A percentile compares a stretch with the other conserved stretches of the same genome.
Conservation (phyloP, 2,113 vertebrate species). For the Pipra filicauda region DNA sequence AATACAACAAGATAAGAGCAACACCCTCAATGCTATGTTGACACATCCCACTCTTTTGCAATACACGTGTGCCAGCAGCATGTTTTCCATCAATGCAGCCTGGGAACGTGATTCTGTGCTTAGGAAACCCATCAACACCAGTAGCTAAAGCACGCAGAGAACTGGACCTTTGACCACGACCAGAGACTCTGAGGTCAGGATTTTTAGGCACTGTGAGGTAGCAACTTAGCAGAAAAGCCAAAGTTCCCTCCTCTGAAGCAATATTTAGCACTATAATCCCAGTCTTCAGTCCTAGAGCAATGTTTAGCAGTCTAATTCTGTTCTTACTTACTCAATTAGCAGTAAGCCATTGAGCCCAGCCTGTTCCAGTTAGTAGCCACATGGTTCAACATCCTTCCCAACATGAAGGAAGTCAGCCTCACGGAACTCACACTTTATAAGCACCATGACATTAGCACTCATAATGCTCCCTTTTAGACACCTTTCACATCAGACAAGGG, state of each 20-base stretch:
- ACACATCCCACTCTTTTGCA: conserved; percentile 32
- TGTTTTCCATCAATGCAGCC: not conserved
- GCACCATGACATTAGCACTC: not conserved
- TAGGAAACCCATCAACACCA: not conserved
- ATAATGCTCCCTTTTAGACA: accelerated
- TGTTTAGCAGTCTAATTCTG: conserved; percentile 56
- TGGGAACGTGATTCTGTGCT: not conserved
- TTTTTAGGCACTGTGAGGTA: conserved; percentile 4
- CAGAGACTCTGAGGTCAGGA: not conserved
- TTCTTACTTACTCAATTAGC: conserved; percentile 48
- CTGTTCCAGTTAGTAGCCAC: not conserved
- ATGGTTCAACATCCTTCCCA: not conserved
- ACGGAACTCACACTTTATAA: not conserved
- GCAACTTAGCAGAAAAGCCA: not conserved
- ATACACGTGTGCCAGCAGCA: not conserved
- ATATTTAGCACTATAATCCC: conserved; percentile 52
- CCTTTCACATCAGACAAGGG: not conserved
- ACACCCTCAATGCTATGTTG: not conserved
- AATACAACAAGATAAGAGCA: conserved; percentile 22
- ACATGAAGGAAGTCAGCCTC: not conserved
- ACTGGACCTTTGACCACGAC: not conserved
- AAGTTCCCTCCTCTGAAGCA: conserved; percentile 2
- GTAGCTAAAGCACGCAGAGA: not conserved
- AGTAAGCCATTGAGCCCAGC: conserved; percentile 43
- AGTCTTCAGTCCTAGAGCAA: conserved; percentile 1